Evolutionary conservation across 1,140 invertebrate genomes (phyloP), one percentile per base, ranked within the genome.

Genomic region (Zaprionus gabonicus): DNA sequence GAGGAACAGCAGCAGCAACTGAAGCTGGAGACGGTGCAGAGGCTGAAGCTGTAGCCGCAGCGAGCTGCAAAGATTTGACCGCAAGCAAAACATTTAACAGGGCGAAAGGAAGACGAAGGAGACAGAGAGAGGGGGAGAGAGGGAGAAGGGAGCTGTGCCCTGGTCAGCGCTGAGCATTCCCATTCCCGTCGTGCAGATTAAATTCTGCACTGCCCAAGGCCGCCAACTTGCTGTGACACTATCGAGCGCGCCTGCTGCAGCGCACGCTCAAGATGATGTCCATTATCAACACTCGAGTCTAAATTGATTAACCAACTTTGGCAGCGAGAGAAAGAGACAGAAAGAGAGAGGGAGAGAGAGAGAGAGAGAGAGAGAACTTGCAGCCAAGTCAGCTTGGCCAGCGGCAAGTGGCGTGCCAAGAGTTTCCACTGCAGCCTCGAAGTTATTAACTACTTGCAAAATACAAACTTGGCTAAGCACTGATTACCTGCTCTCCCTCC

Each of bases 11-110:
- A 41, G 71, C 4, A 27, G 27, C 0, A 27, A 31, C 28, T 44
- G 28, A 38, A 73, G 71, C 76, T 46, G n/a, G 9, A 34, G 31
- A 34, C 31, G 31, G 31, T 34, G 31, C 31, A 34, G 31, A 34
- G 31, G 31, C 31, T 34, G 31, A 34, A 10, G 31, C 31, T 34
- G 31, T 34, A 34, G 31, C 31, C 31, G 31, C 71, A 76, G 65
- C 28, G 64, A 72, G 58, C 51, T 72, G 85, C 81, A 79, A 79
- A 81, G 78, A 88, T 88, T 78, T 79, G 38, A 71, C 85, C 81
- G 63, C 81, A 63, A 81, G 78, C 69, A 71, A 80, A 84, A 85
- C 85, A 82, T 81, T 88, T 90, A 88, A 90, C 71, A 81, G 84
- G 62, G 80, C 83, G 68, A 46, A 58, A 25, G 46, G 23, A 1